These are phyloP conservation scores for Drosophila tani DNA, from an alignment of 1,140 invertebrate species.

Conservation along the genomic window DNA sequence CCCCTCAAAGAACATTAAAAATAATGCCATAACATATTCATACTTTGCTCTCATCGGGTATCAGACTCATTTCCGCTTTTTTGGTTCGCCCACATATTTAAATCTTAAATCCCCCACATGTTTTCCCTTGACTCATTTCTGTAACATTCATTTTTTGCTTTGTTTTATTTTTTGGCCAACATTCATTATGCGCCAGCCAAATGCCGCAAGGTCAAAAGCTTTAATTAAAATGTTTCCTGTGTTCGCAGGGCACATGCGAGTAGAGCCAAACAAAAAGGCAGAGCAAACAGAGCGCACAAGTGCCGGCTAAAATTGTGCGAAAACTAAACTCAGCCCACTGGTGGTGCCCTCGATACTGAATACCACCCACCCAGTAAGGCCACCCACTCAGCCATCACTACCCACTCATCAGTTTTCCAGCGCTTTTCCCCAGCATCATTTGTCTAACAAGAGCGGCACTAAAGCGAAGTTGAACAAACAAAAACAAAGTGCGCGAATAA, in stretches of 20 bases:
- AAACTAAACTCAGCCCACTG: constrained; percentile 28
- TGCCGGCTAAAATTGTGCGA: constrained; percentile 27
- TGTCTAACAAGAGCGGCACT: constrained; percentile 39
- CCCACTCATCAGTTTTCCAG: constrained; percentile 4
- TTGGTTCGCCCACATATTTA: constrained; percentile 16
- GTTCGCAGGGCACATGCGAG: constrained; percentile 28
- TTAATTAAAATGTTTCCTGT: constrained; percentile 61
- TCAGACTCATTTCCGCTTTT: constrained; percentile 37
- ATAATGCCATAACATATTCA: constrained; percentile 8
- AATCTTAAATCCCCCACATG: constrained; percentile 33
- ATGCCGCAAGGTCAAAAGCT: constrained; percentile 57
- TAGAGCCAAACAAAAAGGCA: constrained; percentile 7
- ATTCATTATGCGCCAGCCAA: constrained; percentile 53
- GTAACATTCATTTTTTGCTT: constrained; percentile 17
- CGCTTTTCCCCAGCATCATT: constrained; percentile 28
- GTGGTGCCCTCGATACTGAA: constrained; percentile 8
- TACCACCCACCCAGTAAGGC: not conserved
- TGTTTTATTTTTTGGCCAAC: constrained; percentile 20
- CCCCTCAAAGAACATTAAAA: not conserved
- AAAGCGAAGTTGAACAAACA: constrained; percentile 23
- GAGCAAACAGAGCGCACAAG: constrained; percentile 20
- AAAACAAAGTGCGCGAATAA: constrained; percentile 30
- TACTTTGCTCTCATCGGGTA: not conserved
- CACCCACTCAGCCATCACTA: not conserved
- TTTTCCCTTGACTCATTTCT: constrained; percentile 38